Conservation (phyloP, 2,888 invertebrate species). For the Thalpophila matura region DNA sequence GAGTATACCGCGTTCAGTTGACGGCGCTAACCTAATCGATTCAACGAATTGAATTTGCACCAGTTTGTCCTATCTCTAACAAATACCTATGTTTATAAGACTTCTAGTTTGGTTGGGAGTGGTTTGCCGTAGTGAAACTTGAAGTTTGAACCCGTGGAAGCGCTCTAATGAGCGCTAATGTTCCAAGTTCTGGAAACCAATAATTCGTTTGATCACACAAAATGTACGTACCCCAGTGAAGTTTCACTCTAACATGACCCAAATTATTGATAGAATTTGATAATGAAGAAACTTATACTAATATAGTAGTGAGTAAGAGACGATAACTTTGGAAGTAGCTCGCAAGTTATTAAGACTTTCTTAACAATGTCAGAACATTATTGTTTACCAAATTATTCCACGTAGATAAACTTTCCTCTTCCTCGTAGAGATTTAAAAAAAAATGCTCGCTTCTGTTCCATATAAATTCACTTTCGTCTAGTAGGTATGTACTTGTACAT, state of each 20-base stretch:
- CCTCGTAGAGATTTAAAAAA: background rate
- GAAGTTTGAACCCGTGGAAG: constrained; percentile 15
- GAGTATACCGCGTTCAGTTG: constrained; percentile 74
- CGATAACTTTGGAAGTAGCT: constrained; percentile 24
- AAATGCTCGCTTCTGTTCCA: too few relatives aligned
- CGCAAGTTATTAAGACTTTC: constrained; percentile 41
- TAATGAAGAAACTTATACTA: constrained; percentile 57
- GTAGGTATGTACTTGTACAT: too few relatives aligned
- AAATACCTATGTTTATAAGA: constrained; percentile 54
- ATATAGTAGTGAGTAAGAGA: constrained; percentile 38
- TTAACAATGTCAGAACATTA: constrained; percentile 31
- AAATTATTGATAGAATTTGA: constrained; percentile 55
- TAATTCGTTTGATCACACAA: constrained; percentile 50
- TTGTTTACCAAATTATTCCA: constrained; percentile 13
- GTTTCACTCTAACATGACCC: constrained; percentile 37
- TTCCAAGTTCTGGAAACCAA: constrained; percentile 24
- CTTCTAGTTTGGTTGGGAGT: constrained; percentile 31
- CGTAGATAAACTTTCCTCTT: too few relatives aligned
- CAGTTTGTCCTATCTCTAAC: constrained; percentile 49
- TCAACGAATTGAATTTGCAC: constrained; percentile 69
- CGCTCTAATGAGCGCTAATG: constrained; percentile 28
- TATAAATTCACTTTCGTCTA: too few relatives aligned
- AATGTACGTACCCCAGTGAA: constrained; percentile 65
- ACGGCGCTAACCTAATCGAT: constrained; percentile 81
- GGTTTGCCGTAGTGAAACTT: constrained; percentile 38